phyloP scores from a whole-genome alignment of 1,140 invertebrate genomes.

The Amyelois transitella region DNA sequence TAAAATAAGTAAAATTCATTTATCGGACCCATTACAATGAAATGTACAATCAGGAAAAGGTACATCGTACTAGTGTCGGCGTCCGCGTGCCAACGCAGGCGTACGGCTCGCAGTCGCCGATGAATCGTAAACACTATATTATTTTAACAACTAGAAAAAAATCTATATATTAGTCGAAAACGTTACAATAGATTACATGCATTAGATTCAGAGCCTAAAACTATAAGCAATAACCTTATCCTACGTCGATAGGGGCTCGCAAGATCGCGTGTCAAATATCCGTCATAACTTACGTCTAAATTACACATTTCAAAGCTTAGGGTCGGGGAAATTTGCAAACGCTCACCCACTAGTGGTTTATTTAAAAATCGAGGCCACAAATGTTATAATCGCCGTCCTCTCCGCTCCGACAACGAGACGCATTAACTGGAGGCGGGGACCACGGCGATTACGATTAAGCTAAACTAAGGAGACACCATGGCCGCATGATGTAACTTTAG shows the following conservation, averaged over 20 bases:
- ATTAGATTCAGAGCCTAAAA: constrained; percentile 36
- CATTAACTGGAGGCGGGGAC: constrained; percentile 11
- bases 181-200: constrained; percentile 29
- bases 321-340: constrained; percentile 42
- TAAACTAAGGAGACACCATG: constrained; percentile 62
- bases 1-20: constrained; percentile 5
- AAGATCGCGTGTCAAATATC: constrained; percentile 12
- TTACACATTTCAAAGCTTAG: constrained; percentile 69
- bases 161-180: constrained; percentile 23
- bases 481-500: constrained; percentile 64
- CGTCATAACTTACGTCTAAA: constrained; percentile 32
- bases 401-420: constrained; percentile 9
- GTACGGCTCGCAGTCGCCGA: constrained; percentile 34
- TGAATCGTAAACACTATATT: constrained; percentile 36
- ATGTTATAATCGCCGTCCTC: constrained; percentile 42
- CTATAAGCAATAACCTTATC: constrained; percentile 44
- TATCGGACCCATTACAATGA: constrained; percentile 62
- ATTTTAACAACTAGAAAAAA: constrained; percentile 24
- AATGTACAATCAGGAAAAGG: constrained; percentile 54
- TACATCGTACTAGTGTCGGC: constrained; percentile 38
- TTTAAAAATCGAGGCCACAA: constrained; percentile 64
- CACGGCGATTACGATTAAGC: constrained; percentile 36
- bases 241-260: constrained; percentile 29
- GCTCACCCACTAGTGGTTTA: constrained; percentile 27
- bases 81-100: constrained; percentile 9